A percentile compares a stretch with the other conserved stretches of the same genome.
These are phyloP conservation scores for Andrena flavipes DNA, from an alignment of 2,888 invertebrate species.

Conservation along the genomic window DNA sequence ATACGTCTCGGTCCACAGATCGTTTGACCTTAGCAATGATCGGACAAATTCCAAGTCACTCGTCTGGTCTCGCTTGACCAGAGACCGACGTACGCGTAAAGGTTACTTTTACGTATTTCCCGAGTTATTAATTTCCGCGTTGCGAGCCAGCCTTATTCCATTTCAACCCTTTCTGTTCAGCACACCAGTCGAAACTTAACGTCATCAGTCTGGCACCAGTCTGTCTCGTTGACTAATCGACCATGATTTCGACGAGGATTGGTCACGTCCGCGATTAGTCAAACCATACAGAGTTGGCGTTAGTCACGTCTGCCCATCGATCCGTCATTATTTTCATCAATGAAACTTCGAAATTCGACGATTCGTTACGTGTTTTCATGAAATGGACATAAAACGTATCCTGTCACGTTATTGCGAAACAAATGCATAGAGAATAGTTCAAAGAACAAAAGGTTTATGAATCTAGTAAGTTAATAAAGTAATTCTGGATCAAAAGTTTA, in stretches of 20 bases:
- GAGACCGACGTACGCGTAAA: conserved; percentile 12
- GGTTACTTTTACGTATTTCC: conserved; percentile 9
- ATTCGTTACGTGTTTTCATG: background rate
- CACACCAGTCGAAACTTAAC: conserved; percentile 1
- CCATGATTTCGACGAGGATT: conserved; percentile 28
- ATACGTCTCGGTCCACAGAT: conserved; percentile 8
- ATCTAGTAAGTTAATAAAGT: no score
- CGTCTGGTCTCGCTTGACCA: background rate
- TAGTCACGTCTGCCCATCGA: conserved; percentile 21
- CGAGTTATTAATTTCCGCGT: conserved; percentile 3
- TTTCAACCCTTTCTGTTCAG: conserved; percentile 1
- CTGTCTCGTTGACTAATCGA: conserved; percentile 40
- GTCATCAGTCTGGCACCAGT: conserved; percentile 23
- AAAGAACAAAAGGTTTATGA: no score
- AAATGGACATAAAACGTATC: background rate
- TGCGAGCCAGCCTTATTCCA: conserved; percentile 4
- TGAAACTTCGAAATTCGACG: background rate
- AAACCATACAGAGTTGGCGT: background rate
- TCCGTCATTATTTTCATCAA: conserved; percentile 23
- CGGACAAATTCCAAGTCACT: conserved; percentile 18
- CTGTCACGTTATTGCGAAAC: background rate
- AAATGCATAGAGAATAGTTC: no score
- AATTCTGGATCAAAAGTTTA: no score
- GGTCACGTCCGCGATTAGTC: conserved; percentile 17
- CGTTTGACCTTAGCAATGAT: conserved; percentile 44